Conservation (phyloP, 53 echinoderm and acorn worm species). For the Luidia sarsii region DNA sequence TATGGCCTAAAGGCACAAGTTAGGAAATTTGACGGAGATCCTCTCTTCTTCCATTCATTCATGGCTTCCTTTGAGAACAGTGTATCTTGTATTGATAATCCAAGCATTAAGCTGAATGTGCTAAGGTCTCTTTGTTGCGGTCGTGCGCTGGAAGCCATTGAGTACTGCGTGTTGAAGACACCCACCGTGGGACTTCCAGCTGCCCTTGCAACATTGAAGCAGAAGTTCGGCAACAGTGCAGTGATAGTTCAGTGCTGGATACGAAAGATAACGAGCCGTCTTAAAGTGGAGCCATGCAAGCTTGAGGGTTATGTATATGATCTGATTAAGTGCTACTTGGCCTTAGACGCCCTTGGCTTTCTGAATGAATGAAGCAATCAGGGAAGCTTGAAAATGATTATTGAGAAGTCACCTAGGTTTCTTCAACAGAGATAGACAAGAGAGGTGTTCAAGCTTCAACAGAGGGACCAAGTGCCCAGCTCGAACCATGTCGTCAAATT, state of each 20-base stretch:
- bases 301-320: slow-evolving; percentile 18
- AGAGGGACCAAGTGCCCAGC: slow-evolving; percentile 29
- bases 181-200: slow-evolving; percentile 40
- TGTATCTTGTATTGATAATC: slow-evolving; percentile 37
- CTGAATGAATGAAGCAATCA: slow-evolving; percentile 48
- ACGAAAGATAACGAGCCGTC: slow-evolving; percentile 17
- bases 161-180: slow-evolving; percentile 54
- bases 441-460: slow-evolving; percentile 35
- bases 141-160: slow-evolving; percentile 42
- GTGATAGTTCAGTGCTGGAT: slow-evolving; percentile 50
- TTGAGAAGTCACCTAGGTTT: slow-evolving; percentile 48
- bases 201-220: slow-evolving; percentile 43
- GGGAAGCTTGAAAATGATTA: slow-evolving; percentile 41
- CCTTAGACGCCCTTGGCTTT: slow-evolving; percentile 13
- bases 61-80: slow-evolving; percentile 50
- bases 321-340: slow-evolving; percentile 27
- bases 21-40: slow-evolving; percentile 53
- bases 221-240: slow-evolving; percentile 57
- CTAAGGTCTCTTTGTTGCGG: slow-evolving; percentile 47
- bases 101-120: slow-evolving; percentile 48
- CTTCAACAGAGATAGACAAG: slow-evolving; percentile 46
- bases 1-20: slow-evolving; percentile 31
- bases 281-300: neutral
- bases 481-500: slow-evolving; percentile 52
- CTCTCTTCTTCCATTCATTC: slow-evolving; percentile 46